Percentiles rank a stretch among this genome's conserved stretches.
Evolutionary conservation across 2,888 invertebrate species (phyloP).

Genomic region (Thumatha senex): DNA sequence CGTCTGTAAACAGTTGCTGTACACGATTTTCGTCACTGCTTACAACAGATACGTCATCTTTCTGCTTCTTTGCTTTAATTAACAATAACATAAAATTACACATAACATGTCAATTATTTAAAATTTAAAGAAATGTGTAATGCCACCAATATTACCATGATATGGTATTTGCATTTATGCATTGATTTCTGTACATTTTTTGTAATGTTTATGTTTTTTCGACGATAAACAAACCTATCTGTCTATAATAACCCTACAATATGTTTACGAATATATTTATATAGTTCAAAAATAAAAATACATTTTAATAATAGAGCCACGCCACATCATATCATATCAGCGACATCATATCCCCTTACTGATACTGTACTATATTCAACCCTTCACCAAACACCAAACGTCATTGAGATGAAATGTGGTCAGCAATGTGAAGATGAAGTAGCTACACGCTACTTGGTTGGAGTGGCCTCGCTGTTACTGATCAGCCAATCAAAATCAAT

Average conservation of each 20-base stretch:
- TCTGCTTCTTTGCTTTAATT: slow-evolving; percentile 79
- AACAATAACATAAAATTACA: slow-evolving; percentile 56
- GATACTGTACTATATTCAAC: slow-evolving; percentile 38
- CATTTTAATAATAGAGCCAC: too few species aligned
- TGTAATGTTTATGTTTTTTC: too few species aligned
- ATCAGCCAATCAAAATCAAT: slow-evolving; percentile 84
- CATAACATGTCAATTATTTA: background rate
- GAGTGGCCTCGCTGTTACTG: slow-evolving; percentile 71
- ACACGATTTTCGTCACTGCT: slow-evolving; percentile 58
- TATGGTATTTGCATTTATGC: too few species aligned
- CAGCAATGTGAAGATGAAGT: slow-evolving; percentile 55
- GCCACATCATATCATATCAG: slow-evolving; percentile 29
- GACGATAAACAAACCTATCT: too few species aligned
- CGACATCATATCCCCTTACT: slow-evolving; percentile 14
- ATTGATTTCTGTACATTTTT: too few species aligned
- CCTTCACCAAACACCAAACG: slow-evolving; percentile 62
- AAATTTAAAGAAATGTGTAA: too few species aligned
- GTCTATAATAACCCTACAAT: too few species aligned
- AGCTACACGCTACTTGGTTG: slow-evolving; percentile 67
- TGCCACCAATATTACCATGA: too few species aligned
- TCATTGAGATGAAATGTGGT: slow-evolving; percentile 47
- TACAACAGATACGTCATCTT: slow-evolving; percentile 67
- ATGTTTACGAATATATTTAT: too few species aligned
- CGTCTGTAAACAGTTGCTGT: slow-evolving; percentile 58
- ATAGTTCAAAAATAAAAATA: too few species aligned